phyloP scores from a whole-genome alignment of 2,113 vertebrate genomes.

The Tylochromis polylepis region DNA sequence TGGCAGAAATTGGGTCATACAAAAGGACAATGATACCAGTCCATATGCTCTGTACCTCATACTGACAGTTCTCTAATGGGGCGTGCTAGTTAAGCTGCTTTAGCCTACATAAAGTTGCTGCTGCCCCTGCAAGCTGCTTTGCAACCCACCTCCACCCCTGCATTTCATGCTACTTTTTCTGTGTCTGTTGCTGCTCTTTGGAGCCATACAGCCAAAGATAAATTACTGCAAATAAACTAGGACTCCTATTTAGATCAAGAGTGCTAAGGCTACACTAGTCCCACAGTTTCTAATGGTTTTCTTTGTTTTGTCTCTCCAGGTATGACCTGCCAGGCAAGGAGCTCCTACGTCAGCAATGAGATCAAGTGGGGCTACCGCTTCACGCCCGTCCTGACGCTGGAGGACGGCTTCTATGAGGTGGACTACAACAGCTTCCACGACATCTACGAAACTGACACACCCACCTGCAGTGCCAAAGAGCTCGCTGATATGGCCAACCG shows the following conservation, averaged over 20 bases:
- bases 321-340: constrained; percentile 97
- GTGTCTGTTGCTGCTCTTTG: neutral
- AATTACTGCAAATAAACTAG: neutral
- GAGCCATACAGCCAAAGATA: neutral
- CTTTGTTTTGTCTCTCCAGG: constrained; percentile 66
- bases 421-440: constrained; percentile 99
- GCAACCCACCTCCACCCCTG: neutral
- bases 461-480: constrained; percentile 88
- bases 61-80: neutral
- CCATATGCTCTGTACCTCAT: neutral
- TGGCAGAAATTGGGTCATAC: rapidly evolving
- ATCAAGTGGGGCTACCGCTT: constrained; percentile 98
- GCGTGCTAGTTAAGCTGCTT: neutral
- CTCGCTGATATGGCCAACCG: constrained; percentile 82
- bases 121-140: neutral
- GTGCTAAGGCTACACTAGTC: neutral
- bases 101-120: neutral
- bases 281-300: neutral
- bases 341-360: constrained; percentile 92
- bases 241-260: neutral
- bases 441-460: constrained; percentile 95
- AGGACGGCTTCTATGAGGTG: constrained; percentile 97
- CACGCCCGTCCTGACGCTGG: constrained; percentile 92
- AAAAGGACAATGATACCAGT: neutral
- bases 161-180: neutral